Evolutionary conservation across 1,140 invertebrate genomes (phyloP), one percentile per base, ranked within the genome.

Genomic region (Halictus rubicundus): DNA sequence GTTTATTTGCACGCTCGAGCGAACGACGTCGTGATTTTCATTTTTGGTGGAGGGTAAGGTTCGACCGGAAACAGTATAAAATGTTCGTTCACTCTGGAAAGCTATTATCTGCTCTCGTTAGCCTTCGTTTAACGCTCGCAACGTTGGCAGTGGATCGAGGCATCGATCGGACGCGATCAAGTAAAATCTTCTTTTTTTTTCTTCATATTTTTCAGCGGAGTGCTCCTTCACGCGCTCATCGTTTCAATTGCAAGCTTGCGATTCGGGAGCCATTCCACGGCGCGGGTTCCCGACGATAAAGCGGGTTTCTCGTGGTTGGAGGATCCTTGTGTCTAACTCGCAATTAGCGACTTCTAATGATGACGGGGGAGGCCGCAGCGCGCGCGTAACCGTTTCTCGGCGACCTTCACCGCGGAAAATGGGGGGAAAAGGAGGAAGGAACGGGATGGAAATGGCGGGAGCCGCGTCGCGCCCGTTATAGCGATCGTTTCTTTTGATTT

Each of bases 321-420:
- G 75, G 63, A 66, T 78, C 59, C 85, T 75, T 68, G 82, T 82
- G 60, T 69, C 83, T 87, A 87, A 87, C 82, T 87, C 85, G 84
- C 83, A 84, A 87, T 87, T 87, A 87, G 86, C 77, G 82, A 82
- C 72, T 82, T 87, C 82, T 87, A 87, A 87, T 70, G 85, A 84
- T 75, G 75, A 57, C 79, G 63, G 66, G 66, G 75, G 78, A 37
- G 39, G 12, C 39, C 63, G 25, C 37, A 19, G 32, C 12, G 32
- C 39, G 32, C 39, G 72, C 32, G 37, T 54, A 37, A n/a, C 42
- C 32, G 63, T 52, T 68, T 52, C 64, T 39, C 64, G 21, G 71
- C 68, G 63, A 66, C 21, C 16, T 46, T 61, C 7, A 23, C 21
- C 42, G 27, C 27, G 21, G 21, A 27, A 73, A 32, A 60, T 9